Percentiles rank a stretch among this genome's conserved stretches.
Conservation (phyloP, 1,140 invertebrate species). For the Homalodisca vitripennis region DNA sequence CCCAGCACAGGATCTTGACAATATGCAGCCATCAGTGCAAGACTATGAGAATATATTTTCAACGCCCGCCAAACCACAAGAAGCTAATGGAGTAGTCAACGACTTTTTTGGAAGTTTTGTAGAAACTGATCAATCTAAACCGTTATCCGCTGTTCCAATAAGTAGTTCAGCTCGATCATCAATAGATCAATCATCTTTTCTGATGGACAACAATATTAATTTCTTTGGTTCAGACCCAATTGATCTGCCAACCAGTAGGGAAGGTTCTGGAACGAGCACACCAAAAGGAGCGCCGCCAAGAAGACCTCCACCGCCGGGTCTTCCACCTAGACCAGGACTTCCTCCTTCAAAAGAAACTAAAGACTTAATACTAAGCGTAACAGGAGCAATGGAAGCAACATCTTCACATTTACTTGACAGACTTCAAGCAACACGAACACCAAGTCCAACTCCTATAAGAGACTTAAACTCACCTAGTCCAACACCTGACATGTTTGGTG, state of each 20-base stretch:
- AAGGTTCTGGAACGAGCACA: conserved; percentile 30
- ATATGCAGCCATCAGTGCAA: background rate
- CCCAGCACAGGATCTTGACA: background rate
- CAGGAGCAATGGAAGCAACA: conserved; percentile 84
- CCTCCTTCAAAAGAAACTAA: conserved; percentile 72
- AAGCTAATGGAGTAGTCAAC: background rate
- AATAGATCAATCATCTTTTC: background rate
- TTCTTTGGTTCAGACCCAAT: conserved; percentile 23
- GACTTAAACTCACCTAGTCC: conserved; percentile 80
- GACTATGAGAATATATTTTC: conserved; percentile 40
- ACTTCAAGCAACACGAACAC: conserved; percentile 75
- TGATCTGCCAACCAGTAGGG: background rate
- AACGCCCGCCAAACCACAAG: background rate
- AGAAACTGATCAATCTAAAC: background rate
- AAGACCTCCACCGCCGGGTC: conserved; percentile 49
- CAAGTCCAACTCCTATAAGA: conserved; percentile 75
- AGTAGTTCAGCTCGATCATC: background rate
- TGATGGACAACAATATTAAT: conserved; percentile 28
- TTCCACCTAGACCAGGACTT: conserved; percentile 55
- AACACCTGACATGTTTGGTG: conserved; percentile 70
- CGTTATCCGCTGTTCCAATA: background rate
- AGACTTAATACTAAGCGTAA: conserved; percentile 80
- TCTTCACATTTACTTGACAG: conserved; percentile 79
- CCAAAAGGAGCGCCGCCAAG: conserved; percentile 43
- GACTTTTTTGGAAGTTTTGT: conserved; percentile 28